A percentile compares a stretch with the other conserved stretches of the same genome.
phyloP scores from a whole-genome alignment of 2,888 invertebrate species.

The Metellina segmentata region DNA sequence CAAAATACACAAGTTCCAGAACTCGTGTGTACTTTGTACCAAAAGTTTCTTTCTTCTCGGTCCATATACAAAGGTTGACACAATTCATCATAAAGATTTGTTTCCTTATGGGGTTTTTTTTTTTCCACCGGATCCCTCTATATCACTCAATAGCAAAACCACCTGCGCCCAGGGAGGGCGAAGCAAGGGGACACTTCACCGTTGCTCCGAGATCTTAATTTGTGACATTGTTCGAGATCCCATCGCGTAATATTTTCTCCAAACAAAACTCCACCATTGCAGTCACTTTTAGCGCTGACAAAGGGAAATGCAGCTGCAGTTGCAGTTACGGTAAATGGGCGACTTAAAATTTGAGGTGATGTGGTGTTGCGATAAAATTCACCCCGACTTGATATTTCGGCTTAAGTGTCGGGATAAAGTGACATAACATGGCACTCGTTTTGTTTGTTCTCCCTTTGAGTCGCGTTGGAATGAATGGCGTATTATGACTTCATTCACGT shows the following conservation, averaged over 20 bases:
- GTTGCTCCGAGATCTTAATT: slow-evolving; percentile 34
- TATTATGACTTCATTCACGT: slow-evolving; percentile 10
- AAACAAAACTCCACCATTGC: slow-evolving; percentile 45
- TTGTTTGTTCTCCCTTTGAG: background rate
- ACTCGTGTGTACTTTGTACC: too few species aligned
- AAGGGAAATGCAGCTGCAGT: slow-evolving; percentile 43
- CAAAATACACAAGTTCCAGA: too few species aligned
- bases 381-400: background rate
- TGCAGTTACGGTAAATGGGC: slow-evolving; percentile 1
- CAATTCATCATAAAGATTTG: too few species aligned
- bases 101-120: background rate
- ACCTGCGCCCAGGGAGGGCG: background rate
- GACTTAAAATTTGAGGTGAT: slow-evolving; percentile 4
- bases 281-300: background rate
- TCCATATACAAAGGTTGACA: too few species aligned
- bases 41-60: too few species aligned
- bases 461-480: background rate
- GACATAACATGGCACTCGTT: background rate
- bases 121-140: background rate
- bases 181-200: background rate
- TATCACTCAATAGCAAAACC: background rate
- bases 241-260: slow-evolving; percentile 36
- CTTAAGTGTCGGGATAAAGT: background rate
- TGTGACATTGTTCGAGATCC: slow-evolving; percentile 24
- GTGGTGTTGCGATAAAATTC: slow-evolving; percentile 33